A percentile compares a stretch with the other conserved stretches of the same genome.
Evolutionary conservation across 2,113 vertebrate species (phyloP).

Genomic region (Chionomys nivalis): DNA sequence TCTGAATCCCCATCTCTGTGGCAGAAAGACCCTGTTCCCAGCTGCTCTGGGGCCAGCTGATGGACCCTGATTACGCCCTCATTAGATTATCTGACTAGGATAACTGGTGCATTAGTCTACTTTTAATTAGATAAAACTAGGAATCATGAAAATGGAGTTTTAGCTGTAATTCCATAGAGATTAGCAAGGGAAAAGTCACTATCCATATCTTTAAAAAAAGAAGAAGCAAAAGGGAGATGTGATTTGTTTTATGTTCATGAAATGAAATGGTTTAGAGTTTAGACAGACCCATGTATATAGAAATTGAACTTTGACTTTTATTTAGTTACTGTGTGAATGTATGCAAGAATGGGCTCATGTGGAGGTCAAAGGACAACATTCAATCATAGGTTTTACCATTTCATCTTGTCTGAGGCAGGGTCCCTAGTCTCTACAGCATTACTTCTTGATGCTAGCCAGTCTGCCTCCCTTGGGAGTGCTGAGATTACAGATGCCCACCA

Average conservation of each 20-base stretch:
- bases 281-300: background rate
- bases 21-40: background rate
- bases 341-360: background rate
- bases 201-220: background rate
- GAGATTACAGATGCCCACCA: background rate
- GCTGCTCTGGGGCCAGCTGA: background rate
- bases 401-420: background rate
- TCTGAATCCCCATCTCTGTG: background rate
- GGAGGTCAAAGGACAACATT: background rate
- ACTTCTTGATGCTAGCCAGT: background rate
- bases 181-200: background rate
- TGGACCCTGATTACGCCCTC: background rate
- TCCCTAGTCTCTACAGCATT: background rate
- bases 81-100: conserved; percentile 53
- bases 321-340: background rate
- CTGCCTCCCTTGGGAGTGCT: background rate
- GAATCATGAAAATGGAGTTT: conserved; percentile 52
- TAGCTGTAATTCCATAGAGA: conserved; percentile 35
- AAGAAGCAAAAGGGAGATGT: background rate
- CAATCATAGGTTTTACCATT: background rate
- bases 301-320: background rate
- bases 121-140: conserved; percentile 58
- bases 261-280: background rate
- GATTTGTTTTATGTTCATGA: conserved; percentile 1
- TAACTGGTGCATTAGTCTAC: background rate